A percentile compares a stretch with the other conserved stretches of the same genome.
These are phyloP conservation scores for Cantharis rustica DNA, from an alignment of 2,888 invertebrate genomes.

Conservation along the genomic window DNA sequence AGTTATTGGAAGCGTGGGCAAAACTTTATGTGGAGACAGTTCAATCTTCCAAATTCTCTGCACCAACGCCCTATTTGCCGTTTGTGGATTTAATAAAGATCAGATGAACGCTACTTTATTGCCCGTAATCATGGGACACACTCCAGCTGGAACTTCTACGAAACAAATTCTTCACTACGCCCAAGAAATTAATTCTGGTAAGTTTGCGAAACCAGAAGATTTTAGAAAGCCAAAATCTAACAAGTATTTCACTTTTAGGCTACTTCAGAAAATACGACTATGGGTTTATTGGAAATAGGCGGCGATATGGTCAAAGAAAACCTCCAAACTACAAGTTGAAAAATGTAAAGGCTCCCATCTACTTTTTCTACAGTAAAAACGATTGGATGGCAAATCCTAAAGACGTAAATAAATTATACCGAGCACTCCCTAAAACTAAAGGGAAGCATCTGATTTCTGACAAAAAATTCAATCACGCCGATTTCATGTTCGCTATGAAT, in stretches of 20 bases:
- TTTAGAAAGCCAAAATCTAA: neutral
- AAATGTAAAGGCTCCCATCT: slow-evolving; percentile 50
- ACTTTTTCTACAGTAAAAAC: slow-evolving; percentile 54
- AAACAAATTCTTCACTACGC: slow-evolving; percentile 73
- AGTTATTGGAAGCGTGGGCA: slow-evolving; percentile 59
- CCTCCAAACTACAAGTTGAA: slow-evolving; percentile 53
- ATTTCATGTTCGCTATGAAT: slow-evolving; percentile 68
- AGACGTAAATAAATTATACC: slow-evolving; percentile 10
- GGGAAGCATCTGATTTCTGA: slow-evolving; percentile 60
- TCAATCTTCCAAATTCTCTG: slow-evolving; percentile 23
- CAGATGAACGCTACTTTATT: slow-evolving; percentile 17
- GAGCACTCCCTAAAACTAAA: neutral
- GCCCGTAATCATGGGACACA: slow-evolving; percentile 41
- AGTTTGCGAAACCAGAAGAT: neutral
- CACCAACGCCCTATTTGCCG: neutral
- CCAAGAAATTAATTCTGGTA: slow-evolving; percentile 61
- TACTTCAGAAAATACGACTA: slow-evolving; percentile 24
- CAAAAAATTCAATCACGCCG: slow-evolving; percentile 64
- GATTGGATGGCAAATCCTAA: slow-evolving; percentile 56
- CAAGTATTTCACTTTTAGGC: neutral
- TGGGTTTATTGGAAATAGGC: slow-evolving; percentile 12
- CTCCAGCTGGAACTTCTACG: slow-evolving; percentile 57
- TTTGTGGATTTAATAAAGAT: neutral
- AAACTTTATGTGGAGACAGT: slow-evolving; percentile 53
- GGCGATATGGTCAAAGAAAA: slow-evolving; percentile 39